Conservation (phyloP, 1,140 invertebrate genomes). For the Solenopsis fugax region DNA sequence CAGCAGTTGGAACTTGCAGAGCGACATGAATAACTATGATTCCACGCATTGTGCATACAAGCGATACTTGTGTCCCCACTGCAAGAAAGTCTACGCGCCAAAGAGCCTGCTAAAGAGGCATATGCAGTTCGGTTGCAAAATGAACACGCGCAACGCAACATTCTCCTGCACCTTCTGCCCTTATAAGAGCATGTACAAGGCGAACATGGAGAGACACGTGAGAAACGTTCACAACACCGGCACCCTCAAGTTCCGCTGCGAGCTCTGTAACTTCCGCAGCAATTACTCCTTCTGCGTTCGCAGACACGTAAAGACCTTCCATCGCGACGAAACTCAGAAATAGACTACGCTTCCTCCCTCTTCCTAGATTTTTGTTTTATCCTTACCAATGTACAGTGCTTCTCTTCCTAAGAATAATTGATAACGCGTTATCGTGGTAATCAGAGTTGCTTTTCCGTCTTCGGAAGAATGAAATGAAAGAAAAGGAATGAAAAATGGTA, state of each 20-base stretch:
- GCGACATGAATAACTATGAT: conserved; percentile 27
- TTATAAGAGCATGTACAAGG: conserved; percentile 83
- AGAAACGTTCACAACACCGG: conserved; percentile 81
- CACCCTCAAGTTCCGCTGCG: conserved; percentile 82
- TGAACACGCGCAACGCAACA: conserved; percentile 77
- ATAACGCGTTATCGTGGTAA: not conserved
- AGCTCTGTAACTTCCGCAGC: conserved; percentile 82
- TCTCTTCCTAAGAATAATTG: not conserved
- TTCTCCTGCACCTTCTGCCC: conserved; percentile 81
- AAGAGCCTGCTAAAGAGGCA: conserved; percentile 84
- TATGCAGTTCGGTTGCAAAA: conserved; percentile 83
- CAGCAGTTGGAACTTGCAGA: conserved; percentile 54
- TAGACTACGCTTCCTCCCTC: not conserved
- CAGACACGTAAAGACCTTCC: conserved; percentile 82
- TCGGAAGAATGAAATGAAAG: not conserved
- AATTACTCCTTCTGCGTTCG: conserved; percentile 83
- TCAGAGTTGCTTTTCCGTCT: not conserved
- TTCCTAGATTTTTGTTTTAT: not conserved
- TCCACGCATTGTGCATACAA: conserved; percentile 59
- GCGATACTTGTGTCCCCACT: conserved; percentile 80
- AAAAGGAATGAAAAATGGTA: not conserved
- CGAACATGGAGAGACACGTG: conserved; percentile 83
- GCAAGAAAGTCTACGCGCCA: conserved; percentile 82
- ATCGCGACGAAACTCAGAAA: conserved; percentile 57
- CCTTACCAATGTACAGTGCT: not conserved